A percentile compares a stretch with the other conserved stretches of the same genome.
These are phyloP conservation scores for Drosophila merina DNA, from an alignment of 2,888 invertebrate species.

Conservation along the genomic window DNA sequence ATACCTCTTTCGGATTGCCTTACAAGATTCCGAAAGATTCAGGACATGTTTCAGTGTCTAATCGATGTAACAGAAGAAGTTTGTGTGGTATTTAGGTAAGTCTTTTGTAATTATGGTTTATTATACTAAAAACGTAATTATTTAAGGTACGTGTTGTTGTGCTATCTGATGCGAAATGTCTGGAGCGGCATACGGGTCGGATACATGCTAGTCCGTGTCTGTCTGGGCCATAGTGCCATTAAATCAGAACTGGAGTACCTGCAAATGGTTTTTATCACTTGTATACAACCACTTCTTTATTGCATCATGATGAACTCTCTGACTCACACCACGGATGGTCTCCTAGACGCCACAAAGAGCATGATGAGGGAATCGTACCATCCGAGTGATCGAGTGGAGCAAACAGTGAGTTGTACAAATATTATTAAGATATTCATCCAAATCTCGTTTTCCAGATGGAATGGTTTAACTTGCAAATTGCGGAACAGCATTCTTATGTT, in stretches of 20 bases:
- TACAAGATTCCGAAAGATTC: neutral
- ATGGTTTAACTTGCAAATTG: constrained; percentile 42
- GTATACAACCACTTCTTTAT: constrained; percentile 21
- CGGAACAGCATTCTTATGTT: constrained; percentile 20
- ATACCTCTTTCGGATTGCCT: neutral
- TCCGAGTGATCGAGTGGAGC: neutral
- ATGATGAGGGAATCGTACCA: constrained; percentile 10
- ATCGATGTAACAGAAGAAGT: constrained; percentile 20
- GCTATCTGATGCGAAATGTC: constrained; percentile 22
- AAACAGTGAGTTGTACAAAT: constrained; percentile 17
- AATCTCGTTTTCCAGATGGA: constrained; percentile 23
- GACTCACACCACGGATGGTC: constrained; percentile 3
- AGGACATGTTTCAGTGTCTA: constrained; percentile 8
- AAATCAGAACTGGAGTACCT: constrained; percentile 21
- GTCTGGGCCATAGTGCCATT: constrained; percentile 16
- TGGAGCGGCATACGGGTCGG: constrained; percentile 31
- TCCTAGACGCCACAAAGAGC: constrained; percentile 28
- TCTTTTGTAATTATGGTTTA: neutral
- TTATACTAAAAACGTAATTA: neutral
- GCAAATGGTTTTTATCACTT: constrained; percentile 19
- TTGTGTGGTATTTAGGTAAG: constrained; percentile 17
- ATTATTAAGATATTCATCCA: rapidly evolving
- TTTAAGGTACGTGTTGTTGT: constrained; percentile 14
- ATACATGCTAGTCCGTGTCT: constrained; percentile 23
- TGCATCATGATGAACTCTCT: constrained; percentile 12